Evolutionary conservation across 2,888 invertebrate genomes (phyloP), one percentile per base, ranked within the genome.

Genomic region (Herminia tarsipennalis): DNA sequence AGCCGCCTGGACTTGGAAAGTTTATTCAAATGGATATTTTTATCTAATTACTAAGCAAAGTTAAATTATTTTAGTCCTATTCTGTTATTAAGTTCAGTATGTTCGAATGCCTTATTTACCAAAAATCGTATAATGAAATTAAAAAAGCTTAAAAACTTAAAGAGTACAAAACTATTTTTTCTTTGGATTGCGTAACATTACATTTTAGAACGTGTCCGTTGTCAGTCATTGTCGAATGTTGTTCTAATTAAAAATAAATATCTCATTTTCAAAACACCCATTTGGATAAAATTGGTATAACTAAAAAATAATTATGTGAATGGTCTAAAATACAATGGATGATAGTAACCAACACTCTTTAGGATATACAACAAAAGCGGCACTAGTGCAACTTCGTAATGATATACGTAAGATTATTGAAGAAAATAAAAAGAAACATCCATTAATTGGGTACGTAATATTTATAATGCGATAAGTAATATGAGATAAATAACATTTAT

Each of bases 311-410:
- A 69, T 50, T 63, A 78, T 73, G 70, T 77, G 39, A 69, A 57
- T 58, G 37, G 34, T 13, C 10, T 33, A 48, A 17, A 21, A 53
- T 34, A 83, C 39, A 57, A 88, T 88, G 88, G 86, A 83, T 68
- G 78, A 80, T 51, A 76, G 61, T 59, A 80, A 69, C 56, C 76
- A 79, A 54, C 76, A 83, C 40, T 76, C 73, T 47, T 57, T 88
- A 38, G 95, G 96, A 13, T 88, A 95, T 61, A 92, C 93, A 29
- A 96, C 96, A 6, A 89, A 90, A 71, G 93, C 93, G 50, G 96
- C 96, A 14, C 80, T 97, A 43, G 87, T 92, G 56, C 94, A 93
- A 71, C 90, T 97, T 48, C 93, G 94, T 66, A 92, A 94, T 65
- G 96, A 96, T 76, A 95, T 97, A 59, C 91, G 92, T 57, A 81